Conservation (phyloP, 2,113 vertebrate species). For the Pedionomus torquatus region DNA sequence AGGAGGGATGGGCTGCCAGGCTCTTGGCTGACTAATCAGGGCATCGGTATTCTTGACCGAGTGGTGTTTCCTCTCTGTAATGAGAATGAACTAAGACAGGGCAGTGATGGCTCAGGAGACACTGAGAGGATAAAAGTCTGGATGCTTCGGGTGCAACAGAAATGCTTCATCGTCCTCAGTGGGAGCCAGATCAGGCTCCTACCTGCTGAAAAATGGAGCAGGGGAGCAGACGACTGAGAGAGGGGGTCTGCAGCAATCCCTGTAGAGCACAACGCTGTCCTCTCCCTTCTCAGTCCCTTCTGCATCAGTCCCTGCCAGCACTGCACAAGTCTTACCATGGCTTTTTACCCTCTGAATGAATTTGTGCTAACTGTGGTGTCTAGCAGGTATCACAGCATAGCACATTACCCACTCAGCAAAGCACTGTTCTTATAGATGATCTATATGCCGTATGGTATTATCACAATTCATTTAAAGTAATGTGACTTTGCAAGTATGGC, state of each 20-base stretch:
- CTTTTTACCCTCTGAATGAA: not conserved
- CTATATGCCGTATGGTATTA: constrained; percentile 15
- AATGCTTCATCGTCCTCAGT: not conserved
- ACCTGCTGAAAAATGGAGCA: not conserved
- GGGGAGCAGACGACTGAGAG: not conserved
- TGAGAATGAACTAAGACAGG: not conserved
- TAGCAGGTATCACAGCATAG: not conserved
- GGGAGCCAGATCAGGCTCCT: not conserved
- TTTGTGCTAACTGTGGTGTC: not conserved
- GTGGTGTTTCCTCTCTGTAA: not conserved
- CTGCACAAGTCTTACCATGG: rapidly evolving
- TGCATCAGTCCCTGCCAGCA: rapidly evolving
- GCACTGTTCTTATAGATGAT: not conserved
- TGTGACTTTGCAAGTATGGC: constrained; percentile 23
- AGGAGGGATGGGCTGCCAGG: not conserved
- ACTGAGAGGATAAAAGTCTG: not conserved
- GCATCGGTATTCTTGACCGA: not conserved
- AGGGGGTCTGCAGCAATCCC: rapidly evolving
- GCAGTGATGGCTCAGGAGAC: not conserved
- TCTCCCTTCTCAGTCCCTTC: not conserved
- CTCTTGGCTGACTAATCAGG: not conserved
- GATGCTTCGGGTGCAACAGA: rapidly evolving
- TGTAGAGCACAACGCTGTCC: not conserved
- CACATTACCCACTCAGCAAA: not conserved
- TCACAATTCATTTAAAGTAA: constrained; percentile 67